Conservation (phyloP, 2,797 vertebrate species). For the Cuculus canorus region DNA sequence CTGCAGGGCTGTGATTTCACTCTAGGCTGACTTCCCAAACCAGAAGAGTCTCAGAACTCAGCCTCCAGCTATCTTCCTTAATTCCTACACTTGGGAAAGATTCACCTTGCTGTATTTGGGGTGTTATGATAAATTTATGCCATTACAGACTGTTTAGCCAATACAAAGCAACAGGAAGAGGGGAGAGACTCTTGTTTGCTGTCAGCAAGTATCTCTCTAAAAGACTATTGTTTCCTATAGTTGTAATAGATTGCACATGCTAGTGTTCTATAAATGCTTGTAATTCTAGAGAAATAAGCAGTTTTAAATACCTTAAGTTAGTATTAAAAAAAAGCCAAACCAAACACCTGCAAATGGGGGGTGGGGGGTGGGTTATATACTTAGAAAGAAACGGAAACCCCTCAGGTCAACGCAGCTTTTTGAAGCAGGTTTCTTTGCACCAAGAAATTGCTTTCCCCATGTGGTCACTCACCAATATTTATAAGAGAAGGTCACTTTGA, state of each 20-base stretch:
- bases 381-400: background rate
- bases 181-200: background rate
- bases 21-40: background rate
- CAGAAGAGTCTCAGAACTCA: background rate
- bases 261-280: background rate
- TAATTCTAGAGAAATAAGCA: background rate
- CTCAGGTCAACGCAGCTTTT: slow-evolving; percentile 8
- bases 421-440: slow-evolving; percentile 44
- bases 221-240: background rate
- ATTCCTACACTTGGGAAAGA: background rate
- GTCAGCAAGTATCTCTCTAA: background rate
- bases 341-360: background rate
- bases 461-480: slow-evolving; percentile 72
- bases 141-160: background rate
- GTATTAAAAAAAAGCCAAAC: background rate
- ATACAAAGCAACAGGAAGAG: background rate
- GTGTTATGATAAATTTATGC: background rate
- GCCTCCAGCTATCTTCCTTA: background rate
- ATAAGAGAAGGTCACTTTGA: slow-evolving; percentile 77
- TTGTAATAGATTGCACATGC: background rate
- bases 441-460: slow-evolving; percentile 36
- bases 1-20: slow-evolving; percentile 5
- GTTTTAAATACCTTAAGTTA: slow-evolving; percentile 6
- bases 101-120: background rate
- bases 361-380: no score